Percentiles rank a stretch among this genome's conserved stretches.
phyloP scores from a whole-genome alignment of 1,140 invertebrate species.

The Anthonomus grandis region DNA sequence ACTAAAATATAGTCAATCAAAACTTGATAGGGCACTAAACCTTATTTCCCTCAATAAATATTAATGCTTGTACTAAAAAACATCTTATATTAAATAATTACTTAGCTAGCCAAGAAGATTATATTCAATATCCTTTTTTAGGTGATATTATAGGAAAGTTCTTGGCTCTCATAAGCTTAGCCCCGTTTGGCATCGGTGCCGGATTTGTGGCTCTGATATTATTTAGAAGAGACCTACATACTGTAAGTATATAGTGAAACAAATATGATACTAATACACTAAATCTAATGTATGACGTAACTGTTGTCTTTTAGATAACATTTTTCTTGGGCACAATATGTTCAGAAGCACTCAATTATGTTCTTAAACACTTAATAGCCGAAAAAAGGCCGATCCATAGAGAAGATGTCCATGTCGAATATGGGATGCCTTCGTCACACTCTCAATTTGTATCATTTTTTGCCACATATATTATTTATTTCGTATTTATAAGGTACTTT shows the following conservation, averaged over 20 bases:
- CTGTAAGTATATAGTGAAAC: slow-evolving; percentile 61
- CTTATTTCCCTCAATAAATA: no score
- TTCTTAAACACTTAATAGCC: slow-evolving; percentile 79
- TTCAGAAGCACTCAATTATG: slow-evolving; percentile 77
- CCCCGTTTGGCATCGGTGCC: slow-evolving; percentile 77
- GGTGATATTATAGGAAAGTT: slow-evolving; percentile 76
- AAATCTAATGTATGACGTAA: no score
- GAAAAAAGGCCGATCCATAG: slow-evolving; percentile 72
- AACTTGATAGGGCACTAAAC: no score
- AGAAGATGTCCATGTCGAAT: slow-evolving; percentile 72
- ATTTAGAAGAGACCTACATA: slow-evolving; percentile 88
- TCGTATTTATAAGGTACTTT: slow-evolving; percentile 79
- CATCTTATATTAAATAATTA: no score
- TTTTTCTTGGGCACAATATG: slow-evolving; percentile 78
- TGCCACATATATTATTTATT: slow-evolving; percentile 79
- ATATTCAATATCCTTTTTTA: slow-evolving; percentile 52
- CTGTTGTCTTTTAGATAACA: slow-evolving; percentile 64
- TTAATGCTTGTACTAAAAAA: no score
- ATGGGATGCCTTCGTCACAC: slow-evolving; percentile 93
- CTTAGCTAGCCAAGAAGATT: no score
- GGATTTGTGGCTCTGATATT: slow-evolving; percentile 82
- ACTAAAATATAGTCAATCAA: no score
- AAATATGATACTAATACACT: not conserved
- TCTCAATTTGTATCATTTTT: slow-evolving; percentile 94
- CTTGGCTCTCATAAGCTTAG: slow-evolving; percentile 76